Conservation (phyloP, 1,140 invertebrate species). For the Aphaenogaster floridana region DNA sequence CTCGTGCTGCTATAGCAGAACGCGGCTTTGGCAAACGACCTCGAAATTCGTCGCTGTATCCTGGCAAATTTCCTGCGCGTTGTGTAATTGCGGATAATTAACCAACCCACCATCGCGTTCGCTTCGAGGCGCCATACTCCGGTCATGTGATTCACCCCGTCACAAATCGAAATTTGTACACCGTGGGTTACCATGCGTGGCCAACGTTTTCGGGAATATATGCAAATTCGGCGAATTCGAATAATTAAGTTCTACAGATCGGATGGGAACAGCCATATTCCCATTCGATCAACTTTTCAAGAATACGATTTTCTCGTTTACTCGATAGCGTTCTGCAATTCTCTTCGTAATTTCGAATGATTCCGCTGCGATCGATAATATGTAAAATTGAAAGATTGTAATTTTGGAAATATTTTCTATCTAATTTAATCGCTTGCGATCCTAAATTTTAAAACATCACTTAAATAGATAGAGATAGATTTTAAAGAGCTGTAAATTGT, state of each 20-base stretch:
- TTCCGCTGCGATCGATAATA: not conserved
- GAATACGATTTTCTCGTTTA: not conserved
- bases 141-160: constrained; percentile 14
- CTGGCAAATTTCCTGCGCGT: constrained; percentile 43
- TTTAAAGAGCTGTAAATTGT: not conserved
- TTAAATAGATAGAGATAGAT: not conserved
- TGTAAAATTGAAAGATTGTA: not conserved
- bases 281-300: not conserved
- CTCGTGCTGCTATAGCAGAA: not conserved
- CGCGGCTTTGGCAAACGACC: constrained; percentile 16
- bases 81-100: constrained; percentile 59
- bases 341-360: not conserved
- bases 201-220: not conserved
- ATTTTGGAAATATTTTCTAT: not conserved
- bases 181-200: not conserved
- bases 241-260: constrained; percentile 7
- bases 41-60: constrained; percentile 53
- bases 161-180: constrained; percentile 53
- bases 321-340: not conserved
- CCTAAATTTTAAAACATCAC: not conserved
- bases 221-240: constrained; percentile 33
- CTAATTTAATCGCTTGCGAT: not conserved
- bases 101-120: constrained; percentile 7
- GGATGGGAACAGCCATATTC: not conserved
- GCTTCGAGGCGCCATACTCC: not conserved